Conservation (phyloP, 2,797 vertebrate genomes). For the Gambelia wislizenii region DNA sequence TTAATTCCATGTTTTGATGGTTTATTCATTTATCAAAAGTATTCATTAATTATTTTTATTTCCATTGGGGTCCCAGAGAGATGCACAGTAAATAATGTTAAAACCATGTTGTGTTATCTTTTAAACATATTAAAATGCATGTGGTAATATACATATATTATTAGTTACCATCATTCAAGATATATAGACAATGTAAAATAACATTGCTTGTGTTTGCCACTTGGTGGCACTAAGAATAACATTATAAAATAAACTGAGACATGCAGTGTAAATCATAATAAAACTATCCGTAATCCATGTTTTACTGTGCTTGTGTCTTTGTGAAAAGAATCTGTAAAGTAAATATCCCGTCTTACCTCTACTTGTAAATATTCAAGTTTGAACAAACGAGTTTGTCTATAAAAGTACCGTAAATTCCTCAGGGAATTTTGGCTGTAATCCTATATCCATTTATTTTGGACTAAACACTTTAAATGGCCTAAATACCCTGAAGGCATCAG, state of each 20-base stretch:
- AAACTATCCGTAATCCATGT: background rate
- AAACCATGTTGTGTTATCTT: too few relatives aligned
- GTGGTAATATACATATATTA: background rate
- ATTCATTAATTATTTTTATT: too few relatives aligned
- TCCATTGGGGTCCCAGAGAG: too few relatives aligned
- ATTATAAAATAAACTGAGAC: background rate
- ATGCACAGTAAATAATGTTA: too few relatives aligned
- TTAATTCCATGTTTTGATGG: too few relatives aligned
- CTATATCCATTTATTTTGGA: background rate
- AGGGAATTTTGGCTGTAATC: too few relatives aligned
- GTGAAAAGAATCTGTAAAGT: conserved; percentile 23
- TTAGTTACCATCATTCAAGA: background rate
- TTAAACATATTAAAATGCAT: background rate
- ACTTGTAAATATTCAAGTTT: background rate
- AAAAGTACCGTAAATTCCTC: background rate
- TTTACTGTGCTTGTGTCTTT: background rate
- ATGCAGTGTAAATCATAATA: rapidly evolving
- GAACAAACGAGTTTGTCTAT: rapidly evolving
- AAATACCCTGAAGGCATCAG: too few relatives aligned
- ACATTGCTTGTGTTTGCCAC: conserved; percentile 51
- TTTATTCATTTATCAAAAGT: too few relatives aligned
- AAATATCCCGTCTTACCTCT: background rate
- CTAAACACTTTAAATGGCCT: background rate
- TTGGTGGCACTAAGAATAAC: conserved; percentile 77
- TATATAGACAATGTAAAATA: rapidly evolving